Conservation (phyloP, 1,140 invertebrate species). For the Dendroctonus ponderosae region DNA sequence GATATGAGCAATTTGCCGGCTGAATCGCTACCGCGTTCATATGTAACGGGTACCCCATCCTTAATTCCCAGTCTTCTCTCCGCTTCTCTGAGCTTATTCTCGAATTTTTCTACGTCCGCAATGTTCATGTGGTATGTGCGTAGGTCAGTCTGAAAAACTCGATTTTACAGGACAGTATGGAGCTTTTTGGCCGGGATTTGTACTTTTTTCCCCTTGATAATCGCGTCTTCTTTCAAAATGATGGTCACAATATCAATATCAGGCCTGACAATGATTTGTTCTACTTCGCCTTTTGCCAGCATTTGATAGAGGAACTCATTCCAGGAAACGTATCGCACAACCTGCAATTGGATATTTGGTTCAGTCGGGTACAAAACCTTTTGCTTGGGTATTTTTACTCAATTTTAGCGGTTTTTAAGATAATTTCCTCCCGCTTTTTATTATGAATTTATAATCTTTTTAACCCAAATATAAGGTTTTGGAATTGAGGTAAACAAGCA, state of each 20-base stretch:
- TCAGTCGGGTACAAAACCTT: not conserved
- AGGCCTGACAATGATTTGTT: conserved; percentile 80
- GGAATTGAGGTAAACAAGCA: too few relatives aligned
- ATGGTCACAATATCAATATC: conserved; percentile 82
- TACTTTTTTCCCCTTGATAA: conserved; percentile 79
- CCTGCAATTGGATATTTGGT: conserved; percentile 44
- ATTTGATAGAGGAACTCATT: conserved; percentile 94
- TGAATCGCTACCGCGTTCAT: conserved; percentile 73
- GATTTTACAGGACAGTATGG: conserved; percentile 28
- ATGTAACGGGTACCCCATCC: conserved; percentile 77
- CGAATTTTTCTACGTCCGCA: conserved; percentile 77
- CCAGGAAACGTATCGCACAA: conserved; percentile 80
- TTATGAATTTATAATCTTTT: too few relatives aligned
- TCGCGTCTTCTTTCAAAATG: conserved; percentile 77
- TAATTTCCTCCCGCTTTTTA: too few relatives aligned
- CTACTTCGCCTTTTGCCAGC: conserved; percentile 89
- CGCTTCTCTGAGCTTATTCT: conserved; percentile 81
- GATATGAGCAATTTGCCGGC: conserved; percentile 70
- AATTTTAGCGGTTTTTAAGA: too few relatives aligned
- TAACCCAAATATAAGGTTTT: too few relatives aligned
- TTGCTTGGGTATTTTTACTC: too few relatives aligned
- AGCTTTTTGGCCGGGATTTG: conserved; percentile 5
- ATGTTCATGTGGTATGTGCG: conserved; percentile 79
- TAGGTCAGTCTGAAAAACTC: conserved; percentile 57
- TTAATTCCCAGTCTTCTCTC: conserved; percentile 79